Base-by-base conservation (phyloP, 2,888 invertebrate species). In the Parnassius orleans region DNA sequence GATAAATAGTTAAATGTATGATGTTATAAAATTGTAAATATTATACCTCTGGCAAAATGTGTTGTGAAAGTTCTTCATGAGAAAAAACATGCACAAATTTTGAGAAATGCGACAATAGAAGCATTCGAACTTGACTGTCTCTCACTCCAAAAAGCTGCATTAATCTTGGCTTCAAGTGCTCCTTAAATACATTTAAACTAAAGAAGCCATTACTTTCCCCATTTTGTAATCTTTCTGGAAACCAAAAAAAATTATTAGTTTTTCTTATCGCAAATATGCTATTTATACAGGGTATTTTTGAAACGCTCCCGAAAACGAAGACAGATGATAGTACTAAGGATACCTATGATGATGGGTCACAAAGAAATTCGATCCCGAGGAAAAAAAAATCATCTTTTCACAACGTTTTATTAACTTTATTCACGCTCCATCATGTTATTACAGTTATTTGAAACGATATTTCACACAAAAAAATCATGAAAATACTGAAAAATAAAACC, bases 61-160 rank as follows among this genome's bases (percentile, higher is more conserved):
- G 93, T 33, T 93, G 92, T 56, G 95, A 94, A n/a, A 98, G 84
- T 79, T 96, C 95, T 53, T 96, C 95, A 69, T 93, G 93, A 64
- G 95, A 93, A 77, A 98, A 95, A 19, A 95, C 93, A 69, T 93
- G 92, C 53, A 96, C 94, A 81, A 95, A 98, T 66, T 94, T 93
- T 58, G 93, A 93, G 75, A 98, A 97, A 82, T 97, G 95, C 60
- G 93, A 93, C 48, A 98, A 87, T 19, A 98, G 88, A 53, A 97
- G 91, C 69, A 96, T 92, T 65, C 98, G 93, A 51, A 92, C 90
- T 84, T 97, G 96, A 52, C 94, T 94, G 81, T 98, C 98, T 69
- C 96, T 93, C 3, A 98, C 96, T 72, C 95, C 94, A 87, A 98
- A 97, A 81, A 97, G 94, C 76, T 96, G 95, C 69, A 96, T 86